Evolutionary conservation across 2,113 vertebrate genomes (phyloP), one percentile per base, ranked within the genome.

Genomic region (Microcebus murinus): DNA sequence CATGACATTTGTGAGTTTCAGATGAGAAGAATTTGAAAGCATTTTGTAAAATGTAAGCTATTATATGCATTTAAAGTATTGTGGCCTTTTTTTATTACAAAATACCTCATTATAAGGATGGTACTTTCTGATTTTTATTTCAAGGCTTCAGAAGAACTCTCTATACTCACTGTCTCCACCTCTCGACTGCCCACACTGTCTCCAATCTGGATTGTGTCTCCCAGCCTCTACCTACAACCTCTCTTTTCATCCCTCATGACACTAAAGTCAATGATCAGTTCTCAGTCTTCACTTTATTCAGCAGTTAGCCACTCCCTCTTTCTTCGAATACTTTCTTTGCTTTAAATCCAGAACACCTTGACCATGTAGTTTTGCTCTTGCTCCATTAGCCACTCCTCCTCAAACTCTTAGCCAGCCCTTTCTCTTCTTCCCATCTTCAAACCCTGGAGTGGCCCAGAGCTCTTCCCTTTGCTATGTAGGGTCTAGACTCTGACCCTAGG

Each of bases 31-130:
- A 76, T 61, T 84, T 59, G 9, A 73, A 91, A 92, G 9, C 15
- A 87, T 48, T 96, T 86, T 94, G 21, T 86, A 90, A 90, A 84
- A n/a, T 86, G 34, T 76, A 84, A 95, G 94, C 84, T 90, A 81
- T 55, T 63, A n/a, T 7, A 36, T 57, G 55, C 8, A 48, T 70
- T 80, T 82, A 70, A 88, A 87, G 48, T 57, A 76, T 9, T 39
- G 8, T 70, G 42, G 55, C 55, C 55, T 77, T 90, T n/a, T n/a
- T 63, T 83, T 76, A 48, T 73, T 85, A 55, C 61, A 25, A 90
- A 83, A n/a, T 15, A 95, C 12, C 20, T 84, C 27, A 45, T 87
- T 94, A 52, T 80, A 95, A 68, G 21, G 25, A 70, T 11, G 82
- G 14, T 34, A 52, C 45, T 39, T 82, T 95, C 15, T 77, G 6